Percentiles rank a stretch among this genome's conserved stretches.
Evolutionary conservation across 2,797 vertebrate species (phyloP).

Genomic region (Brachymystax lenok): DNA sequence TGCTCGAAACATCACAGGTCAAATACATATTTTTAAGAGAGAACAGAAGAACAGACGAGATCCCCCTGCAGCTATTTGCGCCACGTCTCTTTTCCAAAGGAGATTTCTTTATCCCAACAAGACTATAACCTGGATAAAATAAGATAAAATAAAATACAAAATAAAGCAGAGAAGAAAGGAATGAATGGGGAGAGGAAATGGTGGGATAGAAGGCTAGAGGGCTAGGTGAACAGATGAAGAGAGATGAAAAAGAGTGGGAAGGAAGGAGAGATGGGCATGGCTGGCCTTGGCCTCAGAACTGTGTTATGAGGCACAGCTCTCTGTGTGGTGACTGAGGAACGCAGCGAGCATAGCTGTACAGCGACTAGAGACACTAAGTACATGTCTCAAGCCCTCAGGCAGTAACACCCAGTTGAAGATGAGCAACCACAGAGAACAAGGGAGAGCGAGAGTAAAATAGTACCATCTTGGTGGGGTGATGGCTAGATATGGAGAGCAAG

Average conservation of each 20-base stretch:
- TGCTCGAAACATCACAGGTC: background rate
- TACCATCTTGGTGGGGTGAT: background rate
- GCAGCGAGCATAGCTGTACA: background rate
- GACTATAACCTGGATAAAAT: no score
- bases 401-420: background rate
- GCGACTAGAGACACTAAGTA: background rate
- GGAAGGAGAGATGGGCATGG: background rate
- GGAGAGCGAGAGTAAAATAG: background rate
- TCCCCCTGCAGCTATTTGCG: no score
- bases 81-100: no score
- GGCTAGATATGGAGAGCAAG: background rate
- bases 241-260: no score
- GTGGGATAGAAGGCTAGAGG: no score
- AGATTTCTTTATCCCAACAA: background rate
- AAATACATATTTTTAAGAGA: background rate
- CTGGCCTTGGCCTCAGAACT: background rate
- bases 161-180: background rate
- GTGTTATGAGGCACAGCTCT: background rate
- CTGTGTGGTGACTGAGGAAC: background rate
- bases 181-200: background rate
- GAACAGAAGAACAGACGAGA: no score
- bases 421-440: background rate
- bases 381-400: background rate
- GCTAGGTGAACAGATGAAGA: no score
- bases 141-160: no score